Evolutionary conservation across 2,797 vertebrate genomes (phyloP), one percentile per base, ranked within the genome.

Genomic region (Intellagama lesueurii): DNA sequence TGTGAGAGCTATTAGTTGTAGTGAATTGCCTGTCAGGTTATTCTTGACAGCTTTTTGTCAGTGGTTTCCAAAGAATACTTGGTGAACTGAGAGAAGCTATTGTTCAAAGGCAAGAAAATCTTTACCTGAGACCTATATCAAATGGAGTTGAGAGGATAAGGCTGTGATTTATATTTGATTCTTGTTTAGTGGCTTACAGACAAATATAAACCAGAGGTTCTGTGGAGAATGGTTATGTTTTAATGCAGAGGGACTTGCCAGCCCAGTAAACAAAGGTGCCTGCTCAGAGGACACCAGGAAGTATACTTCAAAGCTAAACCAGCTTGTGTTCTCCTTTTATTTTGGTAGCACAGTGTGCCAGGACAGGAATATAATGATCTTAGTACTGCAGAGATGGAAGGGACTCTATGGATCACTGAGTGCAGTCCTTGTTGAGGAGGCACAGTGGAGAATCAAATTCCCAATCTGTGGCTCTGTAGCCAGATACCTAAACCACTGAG

Each of bases 1-100:
- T 78, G 87, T 56, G 70, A 66, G 7, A 87, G 89, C 89, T 88
- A 40, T 77, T 92, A 93, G 72, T 83, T 81, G 77, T 87, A 16
- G 40, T n/a, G 72, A 49, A 88, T 92, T 91, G 77, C 87, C 56
- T 91, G 0, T 40, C 12, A 0, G 0, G 7, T 40, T 68, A 2
- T 0, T 77, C 82, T 60, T 92, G 91, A 84, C 70, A 66, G 72
- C 16, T 83, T 22, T 78, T 83, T 83, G 76, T 66, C 80, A 92
- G 88, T 68, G 85, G 83, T 56, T 49, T 85, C 87, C 69, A 64
- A 60, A 83, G 40, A 70, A 76, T 52, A 1, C 85, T 88, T 0
- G 0, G 0, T 12, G 81, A 84, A 32, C 22, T 32, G 6, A 47
- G 0, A 72, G 9, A 9, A 73, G 9, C 22, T 85, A 12, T 2